Evolutionary conservation across 2,113 vertebrate genomes (phyloP), one percentile per base, ranked within the genome.

Genomic region (Lophotis ruficrista): DNA sequence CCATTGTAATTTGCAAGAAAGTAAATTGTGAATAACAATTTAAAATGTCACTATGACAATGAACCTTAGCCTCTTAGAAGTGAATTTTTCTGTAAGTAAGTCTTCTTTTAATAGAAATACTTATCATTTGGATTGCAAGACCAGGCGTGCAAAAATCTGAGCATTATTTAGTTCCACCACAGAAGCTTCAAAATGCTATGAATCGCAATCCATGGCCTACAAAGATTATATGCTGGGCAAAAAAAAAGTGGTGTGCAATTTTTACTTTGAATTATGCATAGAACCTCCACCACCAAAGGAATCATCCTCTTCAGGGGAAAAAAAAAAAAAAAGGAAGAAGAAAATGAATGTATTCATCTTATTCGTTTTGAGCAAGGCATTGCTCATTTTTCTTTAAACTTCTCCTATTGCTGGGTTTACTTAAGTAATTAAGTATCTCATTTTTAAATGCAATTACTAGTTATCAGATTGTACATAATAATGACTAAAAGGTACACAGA

Each of bases 401-500:
- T 58, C 16, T 85, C 18, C 24, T 94, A 17, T 38, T 83, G 16
- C 54, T 61, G 8, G 10, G 8, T 60, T 96, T 83, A 37, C 14
- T 77, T 72, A 48, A 80, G 11, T 61, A 83, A 72, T 76, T 88
- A 72, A 48, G 12, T 73, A 16, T 78, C 65, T 4, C 17, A 78
- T 87, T 90, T 88, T 19, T 82, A 88, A 85, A 37, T 60, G 17
- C 53, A 79, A 64, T 88, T 95, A 60, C 48, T 83, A 72, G 57
- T 72, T 83, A 83, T 73, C 68, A 87, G 50, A 83, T 94, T 81
- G 81, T 66, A 70, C 12, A 81, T 7, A 47, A 47, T 70, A 72
- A 51, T 30, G 23, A 71, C 54, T 91, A 70, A 89, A 95, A 91
- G 13, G 4, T 54, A 50, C 7, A 50, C 14, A 73, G 54, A 91